Conservation (phyloP, 2,113 vertebrate species). For the Lagopus leucura region DNA sequence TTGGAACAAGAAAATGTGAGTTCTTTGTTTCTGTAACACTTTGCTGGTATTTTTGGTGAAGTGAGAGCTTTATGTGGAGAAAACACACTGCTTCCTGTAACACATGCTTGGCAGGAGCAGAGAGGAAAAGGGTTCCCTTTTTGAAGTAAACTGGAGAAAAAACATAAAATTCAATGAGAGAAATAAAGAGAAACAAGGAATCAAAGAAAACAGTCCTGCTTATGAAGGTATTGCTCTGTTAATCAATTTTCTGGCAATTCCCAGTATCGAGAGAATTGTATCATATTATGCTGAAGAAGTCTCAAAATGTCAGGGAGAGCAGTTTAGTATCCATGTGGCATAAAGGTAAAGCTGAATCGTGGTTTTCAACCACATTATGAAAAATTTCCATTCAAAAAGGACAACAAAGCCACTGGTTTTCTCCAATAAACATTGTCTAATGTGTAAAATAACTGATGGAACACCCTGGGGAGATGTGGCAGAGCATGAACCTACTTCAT, state of each 20-base stretch:
- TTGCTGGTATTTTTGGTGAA: background rate
- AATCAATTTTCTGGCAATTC: background rate
- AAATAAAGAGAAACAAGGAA: background rate
- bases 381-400: background rate
- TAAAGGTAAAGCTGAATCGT: background rate
- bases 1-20: background rate
- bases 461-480: background rate
- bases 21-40: background rate
- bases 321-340: background rate
- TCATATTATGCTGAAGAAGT: background rate
- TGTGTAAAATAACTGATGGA: background rate
- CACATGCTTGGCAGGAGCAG: background rate
- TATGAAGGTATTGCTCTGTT: background rate
- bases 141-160: background rate
- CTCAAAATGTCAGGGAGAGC: background rate
- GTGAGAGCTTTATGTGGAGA: background rate
- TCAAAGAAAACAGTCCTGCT: background rate
- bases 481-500: background rate
- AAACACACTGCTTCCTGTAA: background rate
- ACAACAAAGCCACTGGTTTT: background rate
- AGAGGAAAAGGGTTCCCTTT: background rate
- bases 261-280: background rate
- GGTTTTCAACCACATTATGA: background rate
- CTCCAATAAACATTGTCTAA: background rate
- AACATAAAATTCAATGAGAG: background rate